Percentiles rank a stretch among this genome's conserved stretches.
phyloP scores from a whole-genome alignment of 2,113 vertebrate species.

The Grammomys dolichurus region DNA sequence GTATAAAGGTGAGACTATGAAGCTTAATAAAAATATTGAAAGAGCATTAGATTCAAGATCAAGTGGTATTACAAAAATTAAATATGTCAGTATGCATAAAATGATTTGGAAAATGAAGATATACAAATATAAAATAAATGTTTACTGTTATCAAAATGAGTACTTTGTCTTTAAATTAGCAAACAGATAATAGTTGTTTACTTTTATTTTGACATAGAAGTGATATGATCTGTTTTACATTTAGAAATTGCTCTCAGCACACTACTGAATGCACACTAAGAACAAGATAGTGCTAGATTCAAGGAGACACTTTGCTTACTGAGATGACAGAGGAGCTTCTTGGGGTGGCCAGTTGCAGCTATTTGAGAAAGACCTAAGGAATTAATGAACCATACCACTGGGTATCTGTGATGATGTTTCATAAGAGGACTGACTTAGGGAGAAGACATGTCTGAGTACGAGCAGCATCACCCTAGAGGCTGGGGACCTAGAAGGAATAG shows the following conservation, averaged over 20 bases:
- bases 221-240: not conserved
- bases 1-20: not conserved
- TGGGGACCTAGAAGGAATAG: not conserved
- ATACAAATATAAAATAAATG: not conserved
- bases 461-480: not conserved
- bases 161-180: not conserved
- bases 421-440: not conserved
- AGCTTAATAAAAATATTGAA: not conserved
- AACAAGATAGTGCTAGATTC: not conserved
- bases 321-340: not conserved
- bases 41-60: not conserved
- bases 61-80: not conserved
- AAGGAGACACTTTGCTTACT: not conserved
- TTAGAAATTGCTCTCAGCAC: not conserved
- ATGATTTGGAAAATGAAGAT: not conserved
- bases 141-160: not conserved
- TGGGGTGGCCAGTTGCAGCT: not conserved
- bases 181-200: not conserved
- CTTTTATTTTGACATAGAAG: not conserved
- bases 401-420: not conserved
- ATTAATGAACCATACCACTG: not conserved
- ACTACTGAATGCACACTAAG: not conserved
- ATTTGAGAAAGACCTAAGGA: not conserved
- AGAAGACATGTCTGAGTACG: not conserved
- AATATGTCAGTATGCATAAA: not conserved